phyloP scores from a whole-genome alignment of 1,140 invertebrate genomes.

The Drosophila yakuba region DNA sequence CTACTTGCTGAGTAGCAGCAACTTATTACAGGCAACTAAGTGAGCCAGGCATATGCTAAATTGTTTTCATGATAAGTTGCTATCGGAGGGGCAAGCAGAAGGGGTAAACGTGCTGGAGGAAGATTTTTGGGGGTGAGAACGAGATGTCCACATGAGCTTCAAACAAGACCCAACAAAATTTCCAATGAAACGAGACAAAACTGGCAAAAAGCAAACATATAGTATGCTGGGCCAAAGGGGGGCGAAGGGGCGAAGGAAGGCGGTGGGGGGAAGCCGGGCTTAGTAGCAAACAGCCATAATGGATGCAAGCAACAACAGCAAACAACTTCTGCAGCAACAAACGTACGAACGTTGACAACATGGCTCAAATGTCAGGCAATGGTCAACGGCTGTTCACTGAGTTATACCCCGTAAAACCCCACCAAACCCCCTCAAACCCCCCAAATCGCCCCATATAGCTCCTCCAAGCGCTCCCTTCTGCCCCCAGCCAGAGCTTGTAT shows the following conservation, averaged over 20 bases:
- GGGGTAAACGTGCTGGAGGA: background rate
- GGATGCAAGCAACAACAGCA: conserved; percentile 65
- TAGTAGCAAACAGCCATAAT: conserved; percentile 72
- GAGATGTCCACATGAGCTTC: conserved; percentile 14
- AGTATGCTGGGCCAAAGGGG: background rate
- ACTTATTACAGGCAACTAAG: conserved; percentile 66
- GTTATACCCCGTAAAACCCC: conserved; percentile 3
- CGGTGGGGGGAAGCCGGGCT: background rate
- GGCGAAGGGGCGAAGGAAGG: background rate
- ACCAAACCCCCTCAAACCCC: too few relatives aligned
- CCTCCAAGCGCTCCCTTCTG: background rate
- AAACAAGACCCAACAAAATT: conserved; percentile 52
- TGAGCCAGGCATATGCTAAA: conserved; percentile 65
- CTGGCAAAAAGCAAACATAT: conserved; percentile 28
- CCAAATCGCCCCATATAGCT: background rate
- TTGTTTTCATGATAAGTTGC: conserved; percentile 29
- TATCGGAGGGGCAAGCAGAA: background rate
- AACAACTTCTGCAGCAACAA: conserved; percentile 44
- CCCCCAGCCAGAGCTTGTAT: conserved; percentile 16
- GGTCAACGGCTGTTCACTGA: conserved; percentile 70
- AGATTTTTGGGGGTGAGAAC: background rate
- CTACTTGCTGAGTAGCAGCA: conserved; percentile 10
- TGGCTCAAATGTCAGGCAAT: conserved; percentile 80
- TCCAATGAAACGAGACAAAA: conserved; percentile 62
- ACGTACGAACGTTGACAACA: conserved; percentile 68